Base-by-base conservation (phyloP, 1,140 invertebrate species). In the Drosophila aff. region DNA sequence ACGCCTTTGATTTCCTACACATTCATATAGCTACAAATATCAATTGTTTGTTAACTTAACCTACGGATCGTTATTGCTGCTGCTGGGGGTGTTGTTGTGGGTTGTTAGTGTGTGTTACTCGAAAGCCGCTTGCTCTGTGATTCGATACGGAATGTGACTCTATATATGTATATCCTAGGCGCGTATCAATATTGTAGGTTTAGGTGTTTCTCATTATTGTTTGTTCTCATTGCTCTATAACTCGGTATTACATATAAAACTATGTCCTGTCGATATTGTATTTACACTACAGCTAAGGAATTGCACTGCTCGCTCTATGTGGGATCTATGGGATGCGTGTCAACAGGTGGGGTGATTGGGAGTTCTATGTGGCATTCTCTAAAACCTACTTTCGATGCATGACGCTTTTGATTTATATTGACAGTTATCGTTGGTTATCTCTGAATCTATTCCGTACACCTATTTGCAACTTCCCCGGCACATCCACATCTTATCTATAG, bases 391-490 rank as follows among this genome's bases (percentile, higher is more conserved):
- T 90, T 90, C 85, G 85, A 91, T 90, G 85, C 86, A 90, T 79
- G 73, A 90, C 46, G 82, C 82, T 90, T 90, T 90, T 90, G 85
- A 90, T 90, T 77, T 90, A 74, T 77, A 81, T 90, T 90, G 86
- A 90, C 86, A 85, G 67, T 90, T 57, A 85, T 90, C 85, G 85
- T 90, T 90, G 85, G 85, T 85, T 90, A 90, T 81, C 52, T 75
- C 49, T 81, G 53, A 43, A 77, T 59, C 53, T 67, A 77, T 40
- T 65, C 53, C 65, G 65, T 66, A 78, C 53, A 40, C 62, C 57
- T 66, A 78, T 53, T 90, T 84, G 72, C 69, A 75, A 76, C 75
- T 79, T 55, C 63, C 79, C 74, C 61, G 68, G 65, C 76, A 23
- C 23, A 23, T 73, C 53, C 31, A 43, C 21, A 40, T 44, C 38